Evolutionary conservation across 2,888 invertebrate genomes (phyloP), one percentile per base, ranked within the genome.

Genomic region (Mesorhabditis spiculigera): DNA sequence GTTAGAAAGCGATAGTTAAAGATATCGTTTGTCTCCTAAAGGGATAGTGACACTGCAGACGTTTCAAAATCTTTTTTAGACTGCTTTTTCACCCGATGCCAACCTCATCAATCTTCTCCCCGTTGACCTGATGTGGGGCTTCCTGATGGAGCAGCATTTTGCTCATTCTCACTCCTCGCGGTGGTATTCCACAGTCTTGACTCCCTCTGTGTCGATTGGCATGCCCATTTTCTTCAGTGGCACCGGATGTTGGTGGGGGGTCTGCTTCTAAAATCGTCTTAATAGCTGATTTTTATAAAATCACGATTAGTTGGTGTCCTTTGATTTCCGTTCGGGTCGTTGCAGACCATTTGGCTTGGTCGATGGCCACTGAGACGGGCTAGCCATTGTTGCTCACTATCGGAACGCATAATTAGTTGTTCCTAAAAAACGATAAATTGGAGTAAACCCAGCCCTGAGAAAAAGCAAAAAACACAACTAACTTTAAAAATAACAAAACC

Each of bases 101-200:
- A 63, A 85, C 84, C 78, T 85, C 84, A 68, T 84, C 84, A 66
- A 84, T 83, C 44, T 76, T 76, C 67, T 84, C 84, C 2, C 84
- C 84, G 69, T 81, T 84, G 28, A 84, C 76, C 68, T 73, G 71
- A 43, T 75, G 63, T 8, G 78, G 76, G 50, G 72, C 72, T 68
- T 78, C 76, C 65, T 76, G 73, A 42, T 73, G 75, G 5, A 74
- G 67, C 45, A 78, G 68, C 1, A 73, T 66, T 58, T 77, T 76
- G 13, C 70, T 50, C 58, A 50, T 50, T 50, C 58, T 10, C 8
- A 50, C n/a, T 13, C 58, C 58, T 1, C 58, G 58, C n/a, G 58
- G 58, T 13, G n/a, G 58, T 13, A 10, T n/a, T 13, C 58, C 58
- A 13, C 58, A 50, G n/a, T 50, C 58, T 50, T 50, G 58, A 50